These are phyloP conservation scores for Sylvilagus floridanus DNA, from an alignment of 2,797 vertebrate genomes.

Conservation along the genomic window DNA sequence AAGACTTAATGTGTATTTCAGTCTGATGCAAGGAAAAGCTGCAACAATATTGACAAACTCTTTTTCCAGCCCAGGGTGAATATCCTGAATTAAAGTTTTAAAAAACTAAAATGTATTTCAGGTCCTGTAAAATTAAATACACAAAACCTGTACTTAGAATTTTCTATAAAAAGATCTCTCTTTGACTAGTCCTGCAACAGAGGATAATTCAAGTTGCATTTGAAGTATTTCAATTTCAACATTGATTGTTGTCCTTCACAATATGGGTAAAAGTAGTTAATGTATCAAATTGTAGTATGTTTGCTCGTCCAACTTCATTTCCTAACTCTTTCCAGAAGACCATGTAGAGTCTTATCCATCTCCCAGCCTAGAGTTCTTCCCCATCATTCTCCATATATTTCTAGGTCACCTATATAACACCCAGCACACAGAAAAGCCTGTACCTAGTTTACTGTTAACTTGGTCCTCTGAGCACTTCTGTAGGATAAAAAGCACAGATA, in stretches of 20 bases:
- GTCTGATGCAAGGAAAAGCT: conserved; percentile 74
- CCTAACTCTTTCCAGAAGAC: neutral
- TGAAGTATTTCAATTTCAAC: neutral
- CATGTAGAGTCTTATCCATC: neutral
- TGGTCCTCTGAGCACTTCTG: neutral
- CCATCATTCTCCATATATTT: rapidly evolving
- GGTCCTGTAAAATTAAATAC: neutral
- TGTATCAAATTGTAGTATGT: no score
- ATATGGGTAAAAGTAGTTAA: neutral
- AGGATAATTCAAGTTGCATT: neutral
- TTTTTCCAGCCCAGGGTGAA: neutral
- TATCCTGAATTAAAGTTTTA: neutral
- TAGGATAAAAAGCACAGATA: rapidly evolving
- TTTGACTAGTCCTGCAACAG: neutral
- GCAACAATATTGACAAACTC: conserved; percentile 60
- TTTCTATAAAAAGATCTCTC: neutral
- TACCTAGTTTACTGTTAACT: neutral
- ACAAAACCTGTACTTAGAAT: neutral
- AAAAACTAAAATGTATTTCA: neutral
- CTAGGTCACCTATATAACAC: no score
- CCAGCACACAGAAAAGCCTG: neutral
- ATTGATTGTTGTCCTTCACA: neutral
- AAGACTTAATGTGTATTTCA: conserved; percentile 72
- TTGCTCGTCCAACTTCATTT: neutral
- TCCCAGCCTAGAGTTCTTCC: neutral